Evolutionary conservation across 2,888 invertebrate species (phyloP).

Genomic region (Adelognathus sp.): DNA sequence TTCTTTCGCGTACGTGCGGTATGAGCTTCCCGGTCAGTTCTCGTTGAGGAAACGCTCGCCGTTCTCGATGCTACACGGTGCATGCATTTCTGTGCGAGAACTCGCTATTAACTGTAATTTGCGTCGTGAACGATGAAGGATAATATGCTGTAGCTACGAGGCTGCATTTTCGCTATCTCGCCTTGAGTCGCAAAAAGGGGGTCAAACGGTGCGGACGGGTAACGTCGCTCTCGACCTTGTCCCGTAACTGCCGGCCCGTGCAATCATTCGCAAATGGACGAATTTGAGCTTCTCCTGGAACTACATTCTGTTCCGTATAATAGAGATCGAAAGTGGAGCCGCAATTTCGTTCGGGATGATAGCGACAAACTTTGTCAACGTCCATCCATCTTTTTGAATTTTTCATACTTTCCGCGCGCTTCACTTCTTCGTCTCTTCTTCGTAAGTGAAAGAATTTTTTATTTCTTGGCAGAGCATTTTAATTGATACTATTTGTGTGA

Average conservation of each 20-base stretch:
- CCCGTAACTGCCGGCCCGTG: conserved; percentile 3
- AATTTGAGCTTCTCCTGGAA: neutral
- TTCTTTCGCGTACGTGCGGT: no score
- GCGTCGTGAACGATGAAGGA: neutral
- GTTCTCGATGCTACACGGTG: neutral
- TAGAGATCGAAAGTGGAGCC: neutral
- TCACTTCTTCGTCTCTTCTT: no score
- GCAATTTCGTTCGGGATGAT: neutral
- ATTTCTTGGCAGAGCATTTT: no score
- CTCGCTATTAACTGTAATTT: conserved; percentile 12
- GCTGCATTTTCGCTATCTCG: neutral
- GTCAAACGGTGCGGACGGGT: neutral
- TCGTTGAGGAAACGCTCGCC: neutral
- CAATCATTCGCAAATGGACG: conserved; percentile 22
- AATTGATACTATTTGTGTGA: no score
- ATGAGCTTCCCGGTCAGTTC: no score
- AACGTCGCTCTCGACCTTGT: conserved; percentile 20
- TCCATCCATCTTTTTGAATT: neutral
- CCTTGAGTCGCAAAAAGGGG: conserved; percentile 3
- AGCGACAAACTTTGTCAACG: neutral
- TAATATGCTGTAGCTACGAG: neutral
- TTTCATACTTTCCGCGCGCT: neutral
- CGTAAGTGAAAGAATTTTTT: no score
- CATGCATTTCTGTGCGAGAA: neutral
- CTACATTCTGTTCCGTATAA: neutral